Percentiles rank a stretch among this genome's conserved stretches.
Conservation (phyloP, 1,140 invertebrate genomes). For the Bombyx mori region DNA sequence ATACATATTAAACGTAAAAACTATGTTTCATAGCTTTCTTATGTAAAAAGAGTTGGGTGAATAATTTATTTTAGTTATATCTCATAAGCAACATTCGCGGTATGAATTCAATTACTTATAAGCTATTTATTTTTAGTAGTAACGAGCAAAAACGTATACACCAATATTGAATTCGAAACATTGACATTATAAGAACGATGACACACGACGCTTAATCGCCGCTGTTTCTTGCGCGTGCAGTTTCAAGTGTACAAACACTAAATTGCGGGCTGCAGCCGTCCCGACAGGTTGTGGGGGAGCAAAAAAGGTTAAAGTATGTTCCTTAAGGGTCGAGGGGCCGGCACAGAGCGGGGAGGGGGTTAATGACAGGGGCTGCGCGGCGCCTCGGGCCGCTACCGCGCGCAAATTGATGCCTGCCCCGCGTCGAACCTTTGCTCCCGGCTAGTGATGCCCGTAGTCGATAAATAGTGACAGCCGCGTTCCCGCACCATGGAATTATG, state of each 20-base stretch:
- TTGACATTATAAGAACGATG: too few species aligned
- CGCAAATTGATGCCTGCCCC: conserved; percentile 67
- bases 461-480: conserved; percentile 45
- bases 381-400: conserved; percentile 63
- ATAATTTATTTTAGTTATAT: too few species aligned
- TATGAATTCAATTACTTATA: too few species aligned
- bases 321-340: conserved; percentile 28
- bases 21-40: too few species aligned
- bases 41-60: too few species aligned
- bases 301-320: conserved; percentile 69
- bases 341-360: conserved; percentile 27
- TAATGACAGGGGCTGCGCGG: conserved; percentile 66
- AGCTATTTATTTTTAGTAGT: too few species aligned
- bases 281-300: conserved; percentile 65
- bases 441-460: conserved; percentile 56
- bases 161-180: too few species aligned
- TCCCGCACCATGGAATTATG: not conserved
- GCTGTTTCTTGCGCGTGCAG: too few species aligned
- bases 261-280: conserved; percentile 56
- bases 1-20: too few species aligned
- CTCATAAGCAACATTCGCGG: too few species aligned
- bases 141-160: too few species aligned
- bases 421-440: conserved; percentile 63
- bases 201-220: too few species aligned
- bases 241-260: conserved; percentile 10